A percentile compares a stretch with the other conserved stretches of the same genome.
Conservation (phyloP, 1,140 invertebrate species). For the Metopolophium dirhodum region DNA sequence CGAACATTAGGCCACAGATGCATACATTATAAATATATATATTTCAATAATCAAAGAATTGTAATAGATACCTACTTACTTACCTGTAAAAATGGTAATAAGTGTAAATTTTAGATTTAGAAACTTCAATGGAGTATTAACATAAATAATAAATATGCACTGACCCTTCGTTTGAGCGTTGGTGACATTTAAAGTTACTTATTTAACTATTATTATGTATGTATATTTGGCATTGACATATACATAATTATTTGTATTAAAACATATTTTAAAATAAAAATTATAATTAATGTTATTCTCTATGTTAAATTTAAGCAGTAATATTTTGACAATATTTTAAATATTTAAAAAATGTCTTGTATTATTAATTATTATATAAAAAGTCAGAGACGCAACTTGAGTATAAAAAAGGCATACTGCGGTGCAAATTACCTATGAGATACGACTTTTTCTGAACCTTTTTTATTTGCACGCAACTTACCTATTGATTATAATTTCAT, state of each 20-base stretch:
- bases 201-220: not conserved
- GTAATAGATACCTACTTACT: not conserved
- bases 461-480: not conserved
- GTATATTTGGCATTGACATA: not conserved
- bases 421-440: not conserved
- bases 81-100: not conserved
- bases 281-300: not conserved
- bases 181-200: not conserved
- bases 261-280: not conserved
- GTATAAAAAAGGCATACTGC: not conserved
- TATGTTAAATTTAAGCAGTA: not conserved
- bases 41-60: not conserved
- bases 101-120: not conserved
- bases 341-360: not conserved
- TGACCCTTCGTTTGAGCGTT: not conserved
- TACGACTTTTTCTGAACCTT: not conserved
- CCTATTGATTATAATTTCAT: not conserved
- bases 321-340: not conserved
- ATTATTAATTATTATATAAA: not conserved
- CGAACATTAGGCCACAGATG: not conserved
- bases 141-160: not conserved
- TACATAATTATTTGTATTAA: not conserved
- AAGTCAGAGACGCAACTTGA: not conserved
- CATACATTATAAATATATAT: not conserved
- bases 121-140: not conserved